Conservation (phyloP, 2,113 vertebrate species). For the Chaetura pelagica region DNA sequence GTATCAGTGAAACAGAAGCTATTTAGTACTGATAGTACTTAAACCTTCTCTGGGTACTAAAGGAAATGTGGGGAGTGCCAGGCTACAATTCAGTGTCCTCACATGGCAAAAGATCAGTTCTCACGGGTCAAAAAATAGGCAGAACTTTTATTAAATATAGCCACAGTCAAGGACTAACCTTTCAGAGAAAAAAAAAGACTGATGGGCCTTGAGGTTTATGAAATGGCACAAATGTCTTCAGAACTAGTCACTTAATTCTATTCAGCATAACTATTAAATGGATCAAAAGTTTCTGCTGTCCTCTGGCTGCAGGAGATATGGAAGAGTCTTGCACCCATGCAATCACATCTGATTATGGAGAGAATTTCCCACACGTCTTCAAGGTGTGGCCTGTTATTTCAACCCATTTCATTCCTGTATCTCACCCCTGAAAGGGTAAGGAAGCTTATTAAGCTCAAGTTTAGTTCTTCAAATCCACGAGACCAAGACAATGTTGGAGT, state of each 20-base stretch:
- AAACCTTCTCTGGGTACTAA: not conserved
- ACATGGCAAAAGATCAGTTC: not conserved
- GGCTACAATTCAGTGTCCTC: not conserved
- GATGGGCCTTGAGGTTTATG: not conserved
- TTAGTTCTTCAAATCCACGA: not conserved
- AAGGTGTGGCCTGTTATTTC: not conserved
- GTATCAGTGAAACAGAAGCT: not conserved
- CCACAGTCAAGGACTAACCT: not conserved
- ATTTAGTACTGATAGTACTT: not conserved
- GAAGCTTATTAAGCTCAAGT: not conserved
- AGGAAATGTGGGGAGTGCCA: not conserved
- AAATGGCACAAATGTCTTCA: not conserved
- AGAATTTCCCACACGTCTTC: accelerated
- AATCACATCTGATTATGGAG: not conserved
- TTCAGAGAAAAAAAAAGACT: not conserved
- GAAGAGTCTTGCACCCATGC: not conserved
- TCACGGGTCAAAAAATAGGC: not conserved
- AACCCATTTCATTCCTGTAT: not conserved
- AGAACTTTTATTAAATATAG: not conserved
- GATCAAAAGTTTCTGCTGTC: not conserved
- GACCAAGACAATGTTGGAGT: not conserved
- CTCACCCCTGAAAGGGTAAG: not conserved
- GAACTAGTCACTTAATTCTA: not conserved
- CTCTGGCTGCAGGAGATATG: not conserved
- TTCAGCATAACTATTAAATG: not conserved